Conservation (phyloP, 2,888 invertebrate genomes). For the Siphlonurus alternatus region DNA sequence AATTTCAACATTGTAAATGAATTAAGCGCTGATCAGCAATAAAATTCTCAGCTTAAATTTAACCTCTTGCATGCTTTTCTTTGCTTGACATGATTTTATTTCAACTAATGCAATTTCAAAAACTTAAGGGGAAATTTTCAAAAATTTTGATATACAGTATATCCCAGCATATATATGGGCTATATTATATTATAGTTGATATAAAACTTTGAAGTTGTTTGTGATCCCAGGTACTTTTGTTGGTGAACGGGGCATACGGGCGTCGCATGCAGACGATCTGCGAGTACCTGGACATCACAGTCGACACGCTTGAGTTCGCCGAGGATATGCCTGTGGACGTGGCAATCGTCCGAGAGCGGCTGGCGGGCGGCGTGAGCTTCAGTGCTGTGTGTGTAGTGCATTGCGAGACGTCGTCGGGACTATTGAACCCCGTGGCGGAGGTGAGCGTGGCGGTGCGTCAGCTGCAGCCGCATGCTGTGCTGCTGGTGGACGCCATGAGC, state of each 20-base stretch:
- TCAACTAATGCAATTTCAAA: too few relatives aligned
- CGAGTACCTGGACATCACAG: constrained; percentile 20
- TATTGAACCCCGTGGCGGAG: constrained; percentile 26
- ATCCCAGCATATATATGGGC: too few relatives aligned
- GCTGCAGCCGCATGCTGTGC: constrained; percentile 19
- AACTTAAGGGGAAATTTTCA: too few relatives aligned
- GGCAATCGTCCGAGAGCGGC: constrained; percentile 11
- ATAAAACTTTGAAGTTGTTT: too few relatives aligned
- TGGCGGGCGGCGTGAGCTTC: neutral
- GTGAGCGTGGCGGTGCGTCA: constrained; percentile 24
- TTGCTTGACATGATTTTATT: too few relatives aligned
- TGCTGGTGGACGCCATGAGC: constrained; percentile 32
- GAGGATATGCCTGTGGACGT: constrained; percentile 23
- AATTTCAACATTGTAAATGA: too few relatives aligned
- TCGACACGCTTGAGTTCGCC: constrained; percentile 21
- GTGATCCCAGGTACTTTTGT: constrained; percentile 26
- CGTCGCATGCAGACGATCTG: constrained; percentile 27
- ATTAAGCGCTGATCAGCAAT: too few relatives aligned
- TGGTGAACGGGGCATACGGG: constrained; percentile 30
- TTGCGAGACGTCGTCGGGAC: constrained; percentile 30
- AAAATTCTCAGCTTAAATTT: too few relatives aligned
- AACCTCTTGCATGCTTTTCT: too few relatives aligned
- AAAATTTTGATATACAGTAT: too few relatives aligned
- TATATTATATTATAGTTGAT: too few relatives aligned
- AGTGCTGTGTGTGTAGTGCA: constrained; percentile 26